phyloP scores from a whole-genome alignment of 2,113 vertebrate genomes.

The Thamnophis sirtalis region DNA sequence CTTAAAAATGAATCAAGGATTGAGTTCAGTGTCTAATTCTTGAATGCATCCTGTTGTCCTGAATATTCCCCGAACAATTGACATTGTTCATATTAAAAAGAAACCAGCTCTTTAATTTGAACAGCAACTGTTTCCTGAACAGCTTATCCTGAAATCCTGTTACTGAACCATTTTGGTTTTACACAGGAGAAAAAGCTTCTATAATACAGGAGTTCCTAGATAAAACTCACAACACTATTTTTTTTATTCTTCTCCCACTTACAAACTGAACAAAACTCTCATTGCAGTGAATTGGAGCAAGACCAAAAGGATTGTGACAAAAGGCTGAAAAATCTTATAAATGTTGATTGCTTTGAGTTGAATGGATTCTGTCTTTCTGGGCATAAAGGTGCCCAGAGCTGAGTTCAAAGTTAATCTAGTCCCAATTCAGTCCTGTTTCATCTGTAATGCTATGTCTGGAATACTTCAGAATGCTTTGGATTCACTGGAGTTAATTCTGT shows the following conservation, averaged over 20 bases:
- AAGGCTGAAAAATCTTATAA: not conserved
- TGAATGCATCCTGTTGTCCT: not conserved
- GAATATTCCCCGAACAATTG: not conserved
- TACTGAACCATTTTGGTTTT: not conserved
- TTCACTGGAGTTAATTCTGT: not conserved
- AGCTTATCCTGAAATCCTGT: not conserved
- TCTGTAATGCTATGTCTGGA: not conserved
- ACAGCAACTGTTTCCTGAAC: not conserved
- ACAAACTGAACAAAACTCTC: not conserved
- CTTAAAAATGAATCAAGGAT: not conserved
- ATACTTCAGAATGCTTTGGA: not conserved
- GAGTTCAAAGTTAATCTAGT: not conserved
- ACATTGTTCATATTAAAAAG: not conserved
- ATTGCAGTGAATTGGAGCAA: not conserved
- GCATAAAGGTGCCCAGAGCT: not conserved
- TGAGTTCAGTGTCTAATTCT: not conserved
- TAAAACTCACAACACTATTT: not conserved
- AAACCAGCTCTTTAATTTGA: not conserved
- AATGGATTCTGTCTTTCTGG: not conserved
- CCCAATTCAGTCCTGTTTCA: not conserved
- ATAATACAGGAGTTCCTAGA: not conserved
- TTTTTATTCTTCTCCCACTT: not conserved
- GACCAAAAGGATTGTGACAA: not conserved
- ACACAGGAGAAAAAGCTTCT: not conserved
- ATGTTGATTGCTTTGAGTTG: not conserved